Evolutionary conservation across 2,888 invertebrate genomes (phyloP), one percentile per base, ranked within the genome.

Genomic region (Drosophila formosana): DNA sequence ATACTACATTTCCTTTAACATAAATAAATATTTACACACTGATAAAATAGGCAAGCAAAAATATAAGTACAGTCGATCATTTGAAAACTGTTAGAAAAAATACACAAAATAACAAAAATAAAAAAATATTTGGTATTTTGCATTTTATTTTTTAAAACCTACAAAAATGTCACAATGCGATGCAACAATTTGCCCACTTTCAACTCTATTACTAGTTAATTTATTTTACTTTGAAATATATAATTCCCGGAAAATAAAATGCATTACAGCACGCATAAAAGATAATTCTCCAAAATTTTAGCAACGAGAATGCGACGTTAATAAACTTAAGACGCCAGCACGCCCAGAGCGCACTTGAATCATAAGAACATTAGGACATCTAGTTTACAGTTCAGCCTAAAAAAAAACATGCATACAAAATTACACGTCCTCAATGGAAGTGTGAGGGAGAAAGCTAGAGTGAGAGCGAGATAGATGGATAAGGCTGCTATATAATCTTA

Each of bases 271-370:
- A 34, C 26, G 26, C 39, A 53, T 25, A 56, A 56, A 26, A 41
- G 62, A 62, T 55, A 62, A 46, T 62, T 62, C 62, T 18, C 7
- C 8, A 66, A 66, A 66, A 39, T 65, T 58, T 4, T 18, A 18
- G 28, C 52, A 49, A 49, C 53, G 66, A 46, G 66, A 66, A 68
- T 37, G 68, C 62, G 25, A 51, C 25, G 68, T 65, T 75, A 83
- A 83, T 83, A 86, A 83, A 83, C 69, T 65, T 51, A 83, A 79
- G 84, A 81, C 70, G 87, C 77, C 87, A 86, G 84, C 80, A 86
- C 82, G 87, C 82, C 82, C 72, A 37, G 58, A 34, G 77, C 70
- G 51, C 83, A 83, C 82, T 83, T 81, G 78, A 83, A 69, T 78
- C 61, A 56, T 82, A 82, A 80, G 86, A 64, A 72, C 83, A 86